phyloP scores from a whole-genome alignment of 2,113 vertebrate genomes.

The Forbesichthys agassizii region DNA sequence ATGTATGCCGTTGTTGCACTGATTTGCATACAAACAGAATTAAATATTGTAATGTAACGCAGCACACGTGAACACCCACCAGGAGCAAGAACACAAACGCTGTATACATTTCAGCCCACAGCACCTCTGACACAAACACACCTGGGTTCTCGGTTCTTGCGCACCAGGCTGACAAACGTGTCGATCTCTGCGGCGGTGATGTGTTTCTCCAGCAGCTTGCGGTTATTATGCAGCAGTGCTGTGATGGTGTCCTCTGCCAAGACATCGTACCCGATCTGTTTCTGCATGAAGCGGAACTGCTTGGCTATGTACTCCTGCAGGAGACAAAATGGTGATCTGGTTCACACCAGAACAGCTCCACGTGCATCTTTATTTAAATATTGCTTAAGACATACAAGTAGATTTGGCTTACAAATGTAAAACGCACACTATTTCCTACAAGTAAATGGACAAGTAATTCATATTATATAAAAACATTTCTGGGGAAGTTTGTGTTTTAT shows the following conservation, averaged over 20 bases:
- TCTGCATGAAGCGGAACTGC: slow-evolving; percentile 99
- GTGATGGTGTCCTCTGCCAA: slow-evolving; percentile 98
- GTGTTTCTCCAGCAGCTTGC: slow-evolving; percentile 97
- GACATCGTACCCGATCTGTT: slow-evolving; percentile 99
- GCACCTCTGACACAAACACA: slow-evolving; percentile 62
- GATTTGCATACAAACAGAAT: no score
- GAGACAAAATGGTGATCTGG: slow-evolving; percentile 13
- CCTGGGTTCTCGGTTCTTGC: slow-evolving; percentile 98
- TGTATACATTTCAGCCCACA: no score
- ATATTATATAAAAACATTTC: neutral
- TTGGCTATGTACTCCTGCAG: slow-evolving; percentile 96
- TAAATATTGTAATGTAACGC: no score
- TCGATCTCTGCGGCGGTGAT: slow-evolving; percentile 98
- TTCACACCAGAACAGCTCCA: neutral
- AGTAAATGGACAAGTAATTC: neutral
- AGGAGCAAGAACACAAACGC: slow-evolving; percentile 65
- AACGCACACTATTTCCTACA: no score
- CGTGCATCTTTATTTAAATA: neutral
- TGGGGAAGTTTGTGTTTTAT: neutral
- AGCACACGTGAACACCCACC: neutral
- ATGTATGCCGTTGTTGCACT: no score
- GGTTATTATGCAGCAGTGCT: slow-evolving; percentile 95
- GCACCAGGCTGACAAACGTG: slow-evolving; percentile 97
- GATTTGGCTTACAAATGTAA: neutral
- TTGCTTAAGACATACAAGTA: neutral